Evolutionary conservation across 2,797 vertebrate species (phyloP).

Genomic region (Coluber constrictor): DNA sequence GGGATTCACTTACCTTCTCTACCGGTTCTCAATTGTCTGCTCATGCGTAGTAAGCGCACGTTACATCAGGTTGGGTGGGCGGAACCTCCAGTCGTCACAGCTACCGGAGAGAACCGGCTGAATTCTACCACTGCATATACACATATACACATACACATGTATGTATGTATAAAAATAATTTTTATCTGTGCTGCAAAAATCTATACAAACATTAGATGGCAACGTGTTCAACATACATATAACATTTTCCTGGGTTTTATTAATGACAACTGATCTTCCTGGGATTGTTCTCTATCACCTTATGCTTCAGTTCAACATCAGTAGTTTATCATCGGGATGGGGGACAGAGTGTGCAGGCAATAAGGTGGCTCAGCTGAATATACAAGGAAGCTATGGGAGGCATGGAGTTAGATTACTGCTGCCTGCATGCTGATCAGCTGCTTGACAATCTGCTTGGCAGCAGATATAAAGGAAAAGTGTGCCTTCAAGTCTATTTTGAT

Average conservation of each 20-base stretch:
- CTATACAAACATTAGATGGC: no score
- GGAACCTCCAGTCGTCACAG: no score
- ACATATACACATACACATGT: no score
- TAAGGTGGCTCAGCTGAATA: not conserved
- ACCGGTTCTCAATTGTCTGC: no score
- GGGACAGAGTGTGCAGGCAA: not conserved
- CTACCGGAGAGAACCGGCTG: no score
- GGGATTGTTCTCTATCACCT: not conserved
- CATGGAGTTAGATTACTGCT: not conserved
- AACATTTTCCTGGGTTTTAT: fast-evolving
- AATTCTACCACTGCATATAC: no score
- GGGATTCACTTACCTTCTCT: no score
- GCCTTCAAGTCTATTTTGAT: not conserved
- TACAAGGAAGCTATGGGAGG: not conserved
- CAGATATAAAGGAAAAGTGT: not conserved
- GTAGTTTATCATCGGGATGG: not conserved
- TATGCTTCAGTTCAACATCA: not conserved
- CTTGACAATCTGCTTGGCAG: not conserved
- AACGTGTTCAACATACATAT: not conserved
- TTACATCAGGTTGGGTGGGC: no score
- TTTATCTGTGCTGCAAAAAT: no score
- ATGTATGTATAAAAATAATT: no score
- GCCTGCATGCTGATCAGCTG: not conserved
- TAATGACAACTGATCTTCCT: not conserved
- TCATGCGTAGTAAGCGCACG: no score